Percentiles rank a stretch among this genome's conserved stretches.
Conservation (phyloP, 2,113 vertebrate genomes). For the Oncorhynchus kisutch region DNA sequence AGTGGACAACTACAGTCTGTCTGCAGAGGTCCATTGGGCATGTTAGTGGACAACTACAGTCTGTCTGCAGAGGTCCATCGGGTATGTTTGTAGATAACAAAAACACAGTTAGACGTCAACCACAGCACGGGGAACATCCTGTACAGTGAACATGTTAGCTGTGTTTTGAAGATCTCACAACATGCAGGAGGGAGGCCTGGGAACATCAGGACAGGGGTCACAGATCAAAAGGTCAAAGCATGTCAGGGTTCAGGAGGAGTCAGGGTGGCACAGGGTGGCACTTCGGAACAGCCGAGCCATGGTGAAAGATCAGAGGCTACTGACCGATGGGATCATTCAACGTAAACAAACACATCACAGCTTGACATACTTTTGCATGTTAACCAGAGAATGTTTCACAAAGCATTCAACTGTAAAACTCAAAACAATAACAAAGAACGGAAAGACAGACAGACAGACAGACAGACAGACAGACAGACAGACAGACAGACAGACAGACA, state of each 20-base stretch:
- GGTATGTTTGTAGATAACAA: neutral
- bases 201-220: neutral
- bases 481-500: no score
- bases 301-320: neutral
- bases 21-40: neutral
- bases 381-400: constrained; percentile 4
- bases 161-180: neutral
- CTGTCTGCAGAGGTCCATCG: neutral
- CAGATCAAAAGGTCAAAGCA: constrained; percentile 34
- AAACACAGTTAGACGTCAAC: neutral
- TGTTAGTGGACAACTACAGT: constrained; percentile 12
- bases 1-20: constrained; percentile 16
- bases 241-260: constrained; percentile 42
- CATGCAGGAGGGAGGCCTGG: constrained; percentile 46
- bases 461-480: no score
- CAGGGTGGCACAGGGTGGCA: constrained; percentile 6
- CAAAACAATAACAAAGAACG: neutral
- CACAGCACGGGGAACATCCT: constrained; percentile 26
- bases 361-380: constrained; percentile 4
- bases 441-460: neutral
- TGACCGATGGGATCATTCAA: neutral
- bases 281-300: constrained; percentile 6
- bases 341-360: constrained; percentile 7
- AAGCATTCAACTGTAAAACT: constrained; percentile 1
- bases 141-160: constrained; percentile 29